Conservation (phyloP, 2,113 vertebrate species). For the Corythoichthys haematopterus region DNA sequence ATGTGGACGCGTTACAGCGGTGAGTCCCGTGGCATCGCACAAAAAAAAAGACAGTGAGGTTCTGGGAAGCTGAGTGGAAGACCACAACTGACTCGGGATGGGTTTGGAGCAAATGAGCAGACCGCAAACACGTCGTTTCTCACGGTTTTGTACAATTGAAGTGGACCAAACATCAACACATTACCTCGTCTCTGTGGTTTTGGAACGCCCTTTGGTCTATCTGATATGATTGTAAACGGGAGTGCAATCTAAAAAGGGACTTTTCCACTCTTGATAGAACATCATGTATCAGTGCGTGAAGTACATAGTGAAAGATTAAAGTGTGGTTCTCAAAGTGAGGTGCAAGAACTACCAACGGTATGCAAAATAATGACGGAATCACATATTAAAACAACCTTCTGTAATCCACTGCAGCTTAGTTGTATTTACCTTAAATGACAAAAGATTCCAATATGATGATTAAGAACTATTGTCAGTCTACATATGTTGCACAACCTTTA, state of each 20-base stretch:
- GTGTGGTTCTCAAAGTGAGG: no score
- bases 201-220: slow-evolving; percentile 32
- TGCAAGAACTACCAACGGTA: no score
- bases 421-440: background rate
- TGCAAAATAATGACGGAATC: no score
- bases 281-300: slow-evolving; percentile 7
- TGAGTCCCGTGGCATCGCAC: slow-evolving; percentile 1
- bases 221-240: slow-evolving; percentile 27
- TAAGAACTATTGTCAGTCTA: no score
- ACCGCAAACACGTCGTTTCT: slow-evolving; percentile 31
- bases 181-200: slow-evolving; percentile 39
- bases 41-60: slow-evolving; percentile 12
- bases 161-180: slow-evolving; percentile 53
- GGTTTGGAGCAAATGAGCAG: slow-evolving; percentile 29
- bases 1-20: slow-evolving; percentile 9
- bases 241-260: slow-evolving; percentile 31
- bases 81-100: slow-evolving; percentile 38
- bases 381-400: no score
- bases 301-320: background rate
- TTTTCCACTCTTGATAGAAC: slow-evolving; percentile 35
- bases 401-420: no score
- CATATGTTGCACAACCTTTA: no score
- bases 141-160: slow-evolving; percentile 20
- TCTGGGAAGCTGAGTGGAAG: slow-evolving; percentile 42
- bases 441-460: background rate